A percentile compares a stretch with the other conserved stretches of the same genome.
These are phyloP conservation scores for Cantharis rufa DNA, from an alignment of 2,888 invertebrate genomes.

Conservation along the genomic window DNA sequence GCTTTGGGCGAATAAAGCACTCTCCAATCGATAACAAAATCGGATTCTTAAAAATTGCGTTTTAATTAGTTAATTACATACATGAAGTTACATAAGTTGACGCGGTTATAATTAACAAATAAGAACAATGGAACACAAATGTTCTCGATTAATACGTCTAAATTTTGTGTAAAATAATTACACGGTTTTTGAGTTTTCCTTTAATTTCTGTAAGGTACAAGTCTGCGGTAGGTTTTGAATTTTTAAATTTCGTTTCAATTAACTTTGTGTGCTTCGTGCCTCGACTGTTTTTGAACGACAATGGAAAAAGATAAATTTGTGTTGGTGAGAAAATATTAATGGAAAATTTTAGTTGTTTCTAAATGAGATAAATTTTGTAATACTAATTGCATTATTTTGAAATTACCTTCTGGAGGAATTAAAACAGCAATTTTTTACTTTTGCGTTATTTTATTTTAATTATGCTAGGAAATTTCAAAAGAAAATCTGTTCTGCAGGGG, in stretches of 20 bases:
- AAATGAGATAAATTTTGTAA: neutral
- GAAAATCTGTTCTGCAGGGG: neutral
- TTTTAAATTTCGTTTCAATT: neutral
- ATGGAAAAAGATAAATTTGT: neutral
- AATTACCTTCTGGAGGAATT: neutral
- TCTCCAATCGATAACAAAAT: neutral
- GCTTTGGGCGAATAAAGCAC: neutral
- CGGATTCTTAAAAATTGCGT: neutral
- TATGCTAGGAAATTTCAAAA: neutral
- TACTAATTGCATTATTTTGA: neutral
- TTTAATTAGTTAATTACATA: neutral
- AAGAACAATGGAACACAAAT: neutral
- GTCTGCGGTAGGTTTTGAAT: neutral
- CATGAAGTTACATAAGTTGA: neutral
- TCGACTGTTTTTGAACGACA: neutral
- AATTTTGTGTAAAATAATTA: neutral
- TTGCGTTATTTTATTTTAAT: neutral
- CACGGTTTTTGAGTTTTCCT: neutral
- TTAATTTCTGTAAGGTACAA: neutral
- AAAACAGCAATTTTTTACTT: neutral
- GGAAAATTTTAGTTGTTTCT: neutral
- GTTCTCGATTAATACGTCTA: neutral
- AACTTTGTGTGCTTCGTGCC: neutral
- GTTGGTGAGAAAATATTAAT: neutral
- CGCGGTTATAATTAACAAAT: neutral